Evolutionary conservation across 2,888 invertebrate species (phyloP).

Genomic region (Lumbricus terrestris): DNA sequence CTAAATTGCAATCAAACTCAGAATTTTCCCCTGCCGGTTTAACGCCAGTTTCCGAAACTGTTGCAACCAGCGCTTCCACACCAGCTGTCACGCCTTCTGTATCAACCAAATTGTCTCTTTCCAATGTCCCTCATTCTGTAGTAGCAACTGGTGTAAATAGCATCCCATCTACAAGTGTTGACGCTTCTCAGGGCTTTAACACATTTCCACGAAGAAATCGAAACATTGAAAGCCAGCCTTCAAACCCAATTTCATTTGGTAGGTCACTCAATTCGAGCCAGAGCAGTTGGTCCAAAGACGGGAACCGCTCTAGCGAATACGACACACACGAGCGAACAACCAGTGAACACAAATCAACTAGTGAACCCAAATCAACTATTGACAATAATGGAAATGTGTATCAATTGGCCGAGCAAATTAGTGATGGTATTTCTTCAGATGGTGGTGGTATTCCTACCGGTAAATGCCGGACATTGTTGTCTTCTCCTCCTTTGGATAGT

Average conservation of each 20-base stretch:
- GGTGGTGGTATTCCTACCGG: too few relatives aligned
- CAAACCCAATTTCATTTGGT: not conserved
- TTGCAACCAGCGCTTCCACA: not conserved
- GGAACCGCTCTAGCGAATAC: not conserved
- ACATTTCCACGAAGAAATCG: not conserved
- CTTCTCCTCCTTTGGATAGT: not conserved
- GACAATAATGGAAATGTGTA: not conserved
- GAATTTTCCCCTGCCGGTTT: not conserved
- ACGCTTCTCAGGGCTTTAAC: not conserved
- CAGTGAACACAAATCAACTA: not conserved
- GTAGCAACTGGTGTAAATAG: not conserved
- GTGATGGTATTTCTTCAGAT: not conserved
- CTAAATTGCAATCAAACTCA: not conserved
- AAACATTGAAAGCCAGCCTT: not conserved
- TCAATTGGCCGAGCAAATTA: too few relatives aligned
- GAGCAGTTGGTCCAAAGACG: not conserved
- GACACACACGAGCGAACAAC: not conserved
- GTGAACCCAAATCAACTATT: not conserved
- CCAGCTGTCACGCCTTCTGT: too few relatives aligned
- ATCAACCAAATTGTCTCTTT: not conserved
- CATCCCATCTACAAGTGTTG: not conserved
- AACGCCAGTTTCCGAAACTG: not conserved
- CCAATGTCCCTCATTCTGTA: not conserved
- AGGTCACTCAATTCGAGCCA: not conserved
- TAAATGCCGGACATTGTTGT: too few relatives aligned